Percentiles rank a stretch among this genome's conserved stretches.
These are phyloP conservation scores for Poicephalus gulielmi DNA, from an alignment of 2,113 vertebrate genomes.

Conservation along the genomic window DNA sequence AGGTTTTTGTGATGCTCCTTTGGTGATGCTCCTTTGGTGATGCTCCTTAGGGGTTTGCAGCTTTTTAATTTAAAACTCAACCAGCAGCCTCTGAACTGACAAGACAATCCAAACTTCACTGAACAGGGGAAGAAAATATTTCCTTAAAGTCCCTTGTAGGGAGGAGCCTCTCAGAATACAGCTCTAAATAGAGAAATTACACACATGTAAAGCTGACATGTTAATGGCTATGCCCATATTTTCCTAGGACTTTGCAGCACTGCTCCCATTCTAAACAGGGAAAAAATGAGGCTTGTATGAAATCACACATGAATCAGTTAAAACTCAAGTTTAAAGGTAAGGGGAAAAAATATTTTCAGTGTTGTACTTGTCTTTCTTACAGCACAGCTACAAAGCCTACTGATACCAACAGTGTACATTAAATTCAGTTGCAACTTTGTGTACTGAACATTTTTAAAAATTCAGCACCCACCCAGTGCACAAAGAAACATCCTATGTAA, in stretches of 20 bases:
- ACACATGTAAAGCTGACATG: not conserved
- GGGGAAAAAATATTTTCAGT: not conserved
- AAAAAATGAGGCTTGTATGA: not conserved
- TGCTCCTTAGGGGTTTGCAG: not conserved
- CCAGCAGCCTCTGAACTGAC: not conserved
- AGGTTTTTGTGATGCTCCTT: not conserved
- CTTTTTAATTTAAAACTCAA: not conserved
- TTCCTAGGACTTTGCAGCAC: not conserved
- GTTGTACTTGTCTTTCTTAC: not conserved
- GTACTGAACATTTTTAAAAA: constrained; percentile 33
- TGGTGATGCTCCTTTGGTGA: not conserved
- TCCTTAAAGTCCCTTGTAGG: not conserved
- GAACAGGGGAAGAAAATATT: not conserved
- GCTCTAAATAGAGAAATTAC: not conserved
- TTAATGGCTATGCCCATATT: not conserved
- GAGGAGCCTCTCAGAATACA: not conserved
- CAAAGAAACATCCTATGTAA: constrained; percentile 41
- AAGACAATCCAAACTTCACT: not conserved
- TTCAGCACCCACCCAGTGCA: constrained; percentile 1
- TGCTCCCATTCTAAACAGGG: not conserved
- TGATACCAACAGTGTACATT: not conserved
- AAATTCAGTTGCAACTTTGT: not conserved
- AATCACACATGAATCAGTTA: not conserved
- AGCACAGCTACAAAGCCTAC: not conserved
- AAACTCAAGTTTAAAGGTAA: not conserved